These are phyloP conservation scores for Dinomys branickii DNA, from an alignment of 2,113 vertebrate genomes.

Conservation along the genomic window DNA sequence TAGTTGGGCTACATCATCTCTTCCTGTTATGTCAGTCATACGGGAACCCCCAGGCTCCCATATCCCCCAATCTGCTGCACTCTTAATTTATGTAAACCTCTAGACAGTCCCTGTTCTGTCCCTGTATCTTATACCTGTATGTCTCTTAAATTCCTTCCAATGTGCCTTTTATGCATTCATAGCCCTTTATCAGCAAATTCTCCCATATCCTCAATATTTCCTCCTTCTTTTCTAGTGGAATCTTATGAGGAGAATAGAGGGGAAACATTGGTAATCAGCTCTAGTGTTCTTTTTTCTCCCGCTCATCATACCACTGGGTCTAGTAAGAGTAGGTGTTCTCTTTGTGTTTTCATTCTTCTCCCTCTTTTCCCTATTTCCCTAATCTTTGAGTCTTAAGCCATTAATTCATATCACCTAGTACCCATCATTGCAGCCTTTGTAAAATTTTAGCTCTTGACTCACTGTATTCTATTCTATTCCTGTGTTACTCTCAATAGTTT, in stretches of 20 bases:
- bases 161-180: not conserved
- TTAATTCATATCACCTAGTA: not conserved
- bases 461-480: not conserved
- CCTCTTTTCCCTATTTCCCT: not conserved
- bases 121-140: not conserved
- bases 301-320: not conserved
- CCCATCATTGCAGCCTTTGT: not conserved
- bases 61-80: not conserved
- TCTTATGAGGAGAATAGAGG: not conserved
- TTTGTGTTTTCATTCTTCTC: not conserved
- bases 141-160: not conserved
- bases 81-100: slow-evolving; percentile 22
- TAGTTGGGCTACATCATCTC: not conserved
- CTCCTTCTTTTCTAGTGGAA: not conserved
- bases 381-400: not conserved
- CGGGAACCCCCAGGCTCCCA: not conserved
- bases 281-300: not conserved
- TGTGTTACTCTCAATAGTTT: slow-evolving; percentile 47
- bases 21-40: not conserved
- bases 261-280: not conserved
- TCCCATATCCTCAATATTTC: not conserved
- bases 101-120: not conserved
- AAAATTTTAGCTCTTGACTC: slow-evolving; percentile 4
- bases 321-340: not conserved
- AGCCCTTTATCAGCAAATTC: not conserved